Base-by-base conservation (phyloP, 2,113 vertebrate species). In the Holacanthus passer region DNA sequence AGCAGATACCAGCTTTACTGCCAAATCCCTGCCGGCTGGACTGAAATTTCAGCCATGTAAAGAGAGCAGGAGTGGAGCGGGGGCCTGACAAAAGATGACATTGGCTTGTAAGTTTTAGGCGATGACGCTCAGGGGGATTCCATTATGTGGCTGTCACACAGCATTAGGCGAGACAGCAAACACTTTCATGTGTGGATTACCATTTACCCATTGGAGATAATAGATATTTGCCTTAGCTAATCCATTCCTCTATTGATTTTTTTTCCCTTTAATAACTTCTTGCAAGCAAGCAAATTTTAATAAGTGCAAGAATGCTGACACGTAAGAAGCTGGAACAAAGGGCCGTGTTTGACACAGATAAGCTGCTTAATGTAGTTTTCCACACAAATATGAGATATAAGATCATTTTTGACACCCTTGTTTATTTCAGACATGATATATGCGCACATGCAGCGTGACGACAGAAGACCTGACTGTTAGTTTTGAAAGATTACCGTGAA, bases 141-240 rank as follows among this genome's bases (percentile, higher is more conserved):
- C 83, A 96, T 97, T 96, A 92, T 96, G 89, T 55, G 74, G 85
- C 95, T 96, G 95, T 96, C 96, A 95, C 88, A 95, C 89, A 88
- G 89, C 88, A 92, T 95, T 96, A 97, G 93, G 89, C 91, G 82
- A 94, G 91, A 91, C 93, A 94, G 95, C 94, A 93, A 93, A 93
- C 93, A 94, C 94, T 96, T 96, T 95, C 94, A 95, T 94, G 89
- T 95, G 92, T 81, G 94, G 96, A 96, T 98, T 97, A 97, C 94
- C 94, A 92, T 94, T 95, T 93, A 88, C 84, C 94, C 93, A 79
- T 83, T 50, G 80, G 70, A 94, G 93, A 97, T 94, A 96, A 97
- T 94, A 96, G 94, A 94, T 89, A 89, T 82, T 93, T 95, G 93
- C 87, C 91, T 90, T 88, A 77, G 89, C 94, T 95, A 96, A 96